A percentile compares a stretch with the other conserved stretches of the same genome.
Conservation (phyloP, 2,888 invertebrate genomes). For the Lysandra bellargus region DNA sequence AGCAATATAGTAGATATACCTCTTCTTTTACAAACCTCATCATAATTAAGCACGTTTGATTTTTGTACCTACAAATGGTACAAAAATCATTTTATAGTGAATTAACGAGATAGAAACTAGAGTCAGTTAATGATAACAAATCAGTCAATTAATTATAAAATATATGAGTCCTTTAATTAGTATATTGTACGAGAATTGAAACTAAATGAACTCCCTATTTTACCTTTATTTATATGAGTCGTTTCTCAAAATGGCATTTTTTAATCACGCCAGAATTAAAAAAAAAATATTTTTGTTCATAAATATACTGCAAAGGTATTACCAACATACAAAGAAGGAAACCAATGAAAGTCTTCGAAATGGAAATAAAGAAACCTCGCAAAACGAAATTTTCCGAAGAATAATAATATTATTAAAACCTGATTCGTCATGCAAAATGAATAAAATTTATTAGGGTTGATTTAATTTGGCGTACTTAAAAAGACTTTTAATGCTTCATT, state of each 20-base stretch:
- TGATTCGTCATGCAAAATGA: conserved; percentile 22
- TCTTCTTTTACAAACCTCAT: too few relatives aligned
- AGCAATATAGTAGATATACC: too few relatives aligned
- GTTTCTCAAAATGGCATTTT: background rate
- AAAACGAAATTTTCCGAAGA: conserved; percentile 2
- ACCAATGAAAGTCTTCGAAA: conserved; percentile 2
- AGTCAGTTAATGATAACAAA: too few relatives aligned
- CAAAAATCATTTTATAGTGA: too few relatives aligned
- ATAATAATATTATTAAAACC: background rate
- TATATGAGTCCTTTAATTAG: too few relatives aligned
- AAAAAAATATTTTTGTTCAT: background rate
- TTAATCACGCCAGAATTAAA: background rate
- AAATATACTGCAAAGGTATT: background rate
- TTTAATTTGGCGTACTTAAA: conserved; percentile 23
- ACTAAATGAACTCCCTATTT: too few relatives aligned
- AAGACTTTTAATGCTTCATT: conserved; percentile 15
- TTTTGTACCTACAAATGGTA: too few relatives aligned
- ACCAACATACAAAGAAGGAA: background rate
- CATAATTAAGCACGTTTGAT: too few relatives aligned
- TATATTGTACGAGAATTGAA: too few relatives aligned
- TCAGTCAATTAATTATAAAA: too few relatives aligned
- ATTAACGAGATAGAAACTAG: too few relatives aligned
- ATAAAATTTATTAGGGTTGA: conserved; percentile 29
- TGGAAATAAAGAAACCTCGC: conserved; percentile 22
- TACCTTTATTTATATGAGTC: background rate